Base-by-base conservation (phyloP, 2,888 invertebrate species). In the Morinoia aosen region DNA sequence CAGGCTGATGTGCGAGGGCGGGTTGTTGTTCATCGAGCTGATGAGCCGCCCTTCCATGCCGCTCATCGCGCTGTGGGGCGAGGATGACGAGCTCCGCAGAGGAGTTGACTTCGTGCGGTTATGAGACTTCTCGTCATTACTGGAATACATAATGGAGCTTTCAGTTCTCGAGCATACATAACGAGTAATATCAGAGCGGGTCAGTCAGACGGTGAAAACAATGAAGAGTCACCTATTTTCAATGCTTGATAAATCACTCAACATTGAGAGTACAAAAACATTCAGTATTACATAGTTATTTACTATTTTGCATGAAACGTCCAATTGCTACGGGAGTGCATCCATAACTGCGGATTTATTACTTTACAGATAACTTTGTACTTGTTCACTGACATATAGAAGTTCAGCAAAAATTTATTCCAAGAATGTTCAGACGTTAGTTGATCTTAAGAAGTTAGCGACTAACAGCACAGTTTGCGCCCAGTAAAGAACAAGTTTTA, bases 51-150 rank as follows among this genome's bases (percentile, higher is more conserved):
- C 93, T 0, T 93, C 93, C 11, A 16, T 19, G n/a, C 48, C 12
- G 57, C 58, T 57, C 90, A 90, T 39, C 4, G 90, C 95, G 88
- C 94, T 88, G 57, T 88, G 95, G 91, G 95, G 95, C 39, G 96
- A 95, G 33, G 96, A 91, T 64, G 95, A 76, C 25, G 95, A 96
- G 95, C 95, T 95, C 88, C 96, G 96, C 95, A 96, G 88, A 25
- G 96, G 96, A 11, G 96, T 96, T 56, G 96, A 96, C 95, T 96
- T 96, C 76, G 96, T 96, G 76, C 96, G 95, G 56, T 96, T 95
- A 95, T 96, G 96, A 76, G 96, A 96, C 95, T 96, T 96, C 76
- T 96, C 96, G 61, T 96, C 96, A 76, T 96, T 95, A 95, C 96
- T 96, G 96, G 40, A 96, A 96, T 64, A 76, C 19, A 39, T 0